Evolutionary conservation across 1,140 invertebrate species (phyloP).

Genomic region (Drosophila navojoa): DNA sequence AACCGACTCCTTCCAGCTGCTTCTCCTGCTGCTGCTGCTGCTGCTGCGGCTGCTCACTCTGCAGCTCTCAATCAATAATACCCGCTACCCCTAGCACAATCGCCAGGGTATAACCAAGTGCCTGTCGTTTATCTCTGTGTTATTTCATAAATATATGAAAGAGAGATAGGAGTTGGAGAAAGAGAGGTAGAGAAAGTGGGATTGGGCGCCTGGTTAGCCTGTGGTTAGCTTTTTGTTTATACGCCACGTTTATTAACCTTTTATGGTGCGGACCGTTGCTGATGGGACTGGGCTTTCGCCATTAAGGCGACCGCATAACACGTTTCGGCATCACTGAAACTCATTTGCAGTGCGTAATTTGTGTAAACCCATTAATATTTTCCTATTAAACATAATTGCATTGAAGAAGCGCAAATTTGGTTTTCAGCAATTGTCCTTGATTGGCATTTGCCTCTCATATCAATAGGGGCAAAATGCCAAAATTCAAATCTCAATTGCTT

Average conservation of each 20-base stretch:
- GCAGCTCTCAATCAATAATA: background rate
- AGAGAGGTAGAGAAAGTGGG: no score
- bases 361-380: constrained; percentile 73
- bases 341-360: constrained; percentile 67
- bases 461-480: constrained; percentile 52
- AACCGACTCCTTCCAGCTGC: background rate
- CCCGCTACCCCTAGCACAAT: background rate
- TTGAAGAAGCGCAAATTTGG: constrained; percentile 48
- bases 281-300: background rate
- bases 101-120: constrained; percentile 3
- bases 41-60: no score
- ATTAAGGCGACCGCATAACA: constrained; percentile 51
- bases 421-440: constrained; percentile 34
- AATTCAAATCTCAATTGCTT: constrained; percentile 48
- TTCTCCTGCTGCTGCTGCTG: no score
- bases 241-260: constrained; percentile 4
- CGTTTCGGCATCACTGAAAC: constrained; percentile 32
- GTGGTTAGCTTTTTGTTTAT: constrained; percentile 36
- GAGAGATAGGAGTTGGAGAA: no score
- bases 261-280: background rate
- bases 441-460: constrained; percentile 49
- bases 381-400: constrained; percentile 76
- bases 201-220: constrained; percentile 8
- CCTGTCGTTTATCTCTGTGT: no score
- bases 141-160: no score